Base-by-base conservation (phyloP, 1,140 invertebrate species). In the Zelostemma sp. region DNA sequence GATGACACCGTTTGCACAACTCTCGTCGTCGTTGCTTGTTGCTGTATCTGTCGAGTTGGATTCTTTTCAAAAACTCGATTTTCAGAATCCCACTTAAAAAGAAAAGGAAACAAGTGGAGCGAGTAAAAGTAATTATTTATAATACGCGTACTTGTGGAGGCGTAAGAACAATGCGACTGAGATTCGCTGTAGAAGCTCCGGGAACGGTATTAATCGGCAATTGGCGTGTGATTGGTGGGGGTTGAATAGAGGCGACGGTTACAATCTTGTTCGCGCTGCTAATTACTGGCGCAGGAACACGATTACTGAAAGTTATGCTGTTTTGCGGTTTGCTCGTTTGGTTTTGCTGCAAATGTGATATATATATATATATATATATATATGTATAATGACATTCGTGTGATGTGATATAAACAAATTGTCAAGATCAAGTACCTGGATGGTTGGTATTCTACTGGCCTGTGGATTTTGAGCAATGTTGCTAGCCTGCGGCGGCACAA, bases 1-100 rank as follows among this genome's bases (percentile, higher is more conserved):
- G 80, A 81, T 0, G 83, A 79, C 0, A 86, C 83, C 5, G 82
- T 78, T 67, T 85, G 84, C 1, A 86, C 81, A 0, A 85, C 78
- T 18, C 81, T 69, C 11, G 72, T 56, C 9, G 73, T 65, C 0
- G 76, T 40, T 6, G 72, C 12, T 46, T 70, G 64, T 45, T 80
- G 81, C 33, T 74, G 76, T 9, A 70, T 55, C 53, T 78, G 65
- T 38, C n/a, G n/a, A n/a, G n/a, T n/a, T n/a, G n/a, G n/a, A n/a
- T n/a, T n/a, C n/a, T n/a, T n/a, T n/a, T n/a, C n/a, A n/a, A n/a
- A n/a, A n/a, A n/a, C n/a, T n/a, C n/a, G n/a, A n/a, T n/a, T n/a
- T n/a, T n/a, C n/a, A n/a, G n/a, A n/a, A n/a, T n/a, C n/a, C n/a
- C n/a, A n/a, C n/a, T n/a, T n/a, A n/a, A n/a, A n/a, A n/a, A n/a